Evolutionary conservation across 2,888 invertebrate species (phyloP).

Genomic region (Noctua comes): DNA sequence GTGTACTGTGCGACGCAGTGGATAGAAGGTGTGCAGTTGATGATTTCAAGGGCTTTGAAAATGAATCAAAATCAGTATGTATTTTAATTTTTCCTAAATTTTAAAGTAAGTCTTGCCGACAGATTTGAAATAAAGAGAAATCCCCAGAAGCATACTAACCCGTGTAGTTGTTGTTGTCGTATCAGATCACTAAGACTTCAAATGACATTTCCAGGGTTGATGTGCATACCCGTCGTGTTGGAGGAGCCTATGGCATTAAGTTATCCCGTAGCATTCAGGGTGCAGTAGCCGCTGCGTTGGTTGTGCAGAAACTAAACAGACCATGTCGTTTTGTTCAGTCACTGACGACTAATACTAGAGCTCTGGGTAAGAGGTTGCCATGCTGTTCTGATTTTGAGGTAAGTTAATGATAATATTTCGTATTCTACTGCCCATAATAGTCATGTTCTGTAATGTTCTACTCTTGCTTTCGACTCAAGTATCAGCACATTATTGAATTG

Average conservation of each 20-base stretch:
- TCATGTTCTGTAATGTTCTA: background rate
- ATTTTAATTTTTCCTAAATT: background rate
- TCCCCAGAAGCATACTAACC: background rate
- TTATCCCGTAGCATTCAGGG: slow-evolving; percentile 15
- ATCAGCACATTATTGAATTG: background rate
- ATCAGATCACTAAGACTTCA: background rate
- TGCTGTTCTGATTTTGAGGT: slow-evolving; percentile 27
- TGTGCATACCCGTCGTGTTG: slow-evolving; percentile 17
- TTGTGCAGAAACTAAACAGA: slow-evolving; percentile 12
- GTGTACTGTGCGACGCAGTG: slow-evolving; percentile 91
- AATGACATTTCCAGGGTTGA: slow-evolving; percentile 5
- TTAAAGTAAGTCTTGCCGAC: background rate
- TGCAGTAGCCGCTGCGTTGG: slow-evolving; percentile 11
- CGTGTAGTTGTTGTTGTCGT: too few relatives aligned
- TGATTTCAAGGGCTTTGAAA: slow-evolving; percentile 89
- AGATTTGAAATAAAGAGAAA: background rate
- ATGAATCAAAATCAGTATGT: slow-evolving; percentile 89
- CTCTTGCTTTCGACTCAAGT: background rate
- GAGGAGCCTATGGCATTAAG: slow-evolving; percentile 22
- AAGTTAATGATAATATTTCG: background rate
- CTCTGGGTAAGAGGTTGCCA: slow-evolving; percentile 89
- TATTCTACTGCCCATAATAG: background rate
- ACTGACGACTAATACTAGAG: slow-evolving; percentile 91
- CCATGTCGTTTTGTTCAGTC: slow-evolving; percentile 86
- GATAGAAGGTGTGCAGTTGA: slow-evolving; percentile 89